Evolutionary conservation across 2,888 invertebrate genomes (phyloP).

Genomic region (Acleris literana): DNA sequence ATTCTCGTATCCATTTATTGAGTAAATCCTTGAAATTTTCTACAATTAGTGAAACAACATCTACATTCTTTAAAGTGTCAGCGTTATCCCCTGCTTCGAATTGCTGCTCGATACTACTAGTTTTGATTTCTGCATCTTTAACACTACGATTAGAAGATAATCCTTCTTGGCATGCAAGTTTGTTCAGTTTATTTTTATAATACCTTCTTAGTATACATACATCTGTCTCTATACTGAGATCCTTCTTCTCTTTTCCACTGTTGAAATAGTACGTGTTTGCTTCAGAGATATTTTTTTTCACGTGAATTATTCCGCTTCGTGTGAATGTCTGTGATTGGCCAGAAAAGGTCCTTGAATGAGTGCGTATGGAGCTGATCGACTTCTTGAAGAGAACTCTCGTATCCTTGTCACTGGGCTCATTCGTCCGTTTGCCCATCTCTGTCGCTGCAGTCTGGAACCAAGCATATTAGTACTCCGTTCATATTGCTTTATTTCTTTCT

Average conservation of each 20-base stretch:
- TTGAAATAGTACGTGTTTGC: conserved; percentile 47
- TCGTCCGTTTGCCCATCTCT: conserved; percentile 57
- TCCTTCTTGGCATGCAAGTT: conserved; percentile 44
- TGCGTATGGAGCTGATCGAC: conserved; percentile 53
- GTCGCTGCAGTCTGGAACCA: conserved; percentile 66
- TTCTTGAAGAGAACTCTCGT: conserved; percentile 62
- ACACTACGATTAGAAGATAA: conserved; percentile 52
- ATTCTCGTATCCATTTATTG: conserved; percentile 60
- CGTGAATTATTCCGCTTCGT: conserved; percentile 49
- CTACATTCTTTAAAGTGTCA: conserved; percentile 41
- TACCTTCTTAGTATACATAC: conserved; percentile 63
- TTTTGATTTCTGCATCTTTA: conserved; percentile 51
- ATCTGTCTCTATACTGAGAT: conserved; percentile 70
- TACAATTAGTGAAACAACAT: conserved; percentile 58
- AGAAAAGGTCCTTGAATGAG: conserved; percentile 59
- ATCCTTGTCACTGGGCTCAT: conserved; percentile 43
- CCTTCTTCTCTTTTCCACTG: conserved; percentile 58
- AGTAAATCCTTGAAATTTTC: conserved; percentile 63
- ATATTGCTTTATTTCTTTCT: conserved; percentile 43
- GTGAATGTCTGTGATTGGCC: conserved; percentile 52
- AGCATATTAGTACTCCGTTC: conserved; percentile 70
- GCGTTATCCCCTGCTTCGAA: conserved; percentile 33
- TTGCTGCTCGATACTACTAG: conserved; percentile 56
- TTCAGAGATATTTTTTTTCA: conserved; percentile 53
- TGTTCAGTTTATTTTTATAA: conserved; percentile 56